Conservation (phyloP, 2,797 vertebrate genomes). For the Octomys mimax region DNA sequence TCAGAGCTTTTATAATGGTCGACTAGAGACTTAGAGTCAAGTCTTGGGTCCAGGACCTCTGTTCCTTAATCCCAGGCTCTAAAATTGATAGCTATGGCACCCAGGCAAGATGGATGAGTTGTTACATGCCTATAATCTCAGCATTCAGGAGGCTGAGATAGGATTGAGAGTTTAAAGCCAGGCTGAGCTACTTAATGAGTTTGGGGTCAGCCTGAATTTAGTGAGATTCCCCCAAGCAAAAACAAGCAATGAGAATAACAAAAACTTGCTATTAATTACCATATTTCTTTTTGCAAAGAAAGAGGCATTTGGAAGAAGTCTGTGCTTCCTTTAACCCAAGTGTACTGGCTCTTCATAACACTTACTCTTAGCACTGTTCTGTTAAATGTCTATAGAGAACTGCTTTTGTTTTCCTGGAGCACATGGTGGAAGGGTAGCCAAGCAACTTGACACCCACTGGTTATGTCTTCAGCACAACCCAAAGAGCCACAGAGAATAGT, state of each 20-base stretch:
- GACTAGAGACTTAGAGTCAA: not conserved
- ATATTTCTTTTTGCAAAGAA: conserved; percentile 17
- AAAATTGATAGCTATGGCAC: conserved; percentile 11
- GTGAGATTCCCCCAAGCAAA: not conserved
- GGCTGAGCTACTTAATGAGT: not conserved
- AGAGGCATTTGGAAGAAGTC: not conserved
- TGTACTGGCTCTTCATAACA: not conserved
- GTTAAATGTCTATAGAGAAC: not conserved
- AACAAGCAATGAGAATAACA: not conserved
- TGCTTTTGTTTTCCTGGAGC: not conserved
- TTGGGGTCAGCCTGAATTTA: not conserved
- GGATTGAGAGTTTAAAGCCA: not conserved
- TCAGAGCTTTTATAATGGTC: not conserved
- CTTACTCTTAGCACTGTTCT: not conserved
- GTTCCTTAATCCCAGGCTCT: not conserved
- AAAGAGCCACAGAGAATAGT: not conserved
- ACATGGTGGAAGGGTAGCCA: not conserved
- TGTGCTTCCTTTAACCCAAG: conserved; percentile 17
- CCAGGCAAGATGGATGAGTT: not conserved
- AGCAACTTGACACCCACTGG: not conserved
- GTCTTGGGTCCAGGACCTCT: not conserved
- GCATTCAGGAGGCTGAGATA: not conserved
- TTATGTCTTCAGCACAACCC: conserved; percentile 8
- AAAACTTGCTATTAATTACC: not conserved
- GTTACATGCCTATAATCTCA: not conserved